Base-by-base conservation (phyloP, 1,140 invertebrate species). In the Cydia amplana region DNA sequence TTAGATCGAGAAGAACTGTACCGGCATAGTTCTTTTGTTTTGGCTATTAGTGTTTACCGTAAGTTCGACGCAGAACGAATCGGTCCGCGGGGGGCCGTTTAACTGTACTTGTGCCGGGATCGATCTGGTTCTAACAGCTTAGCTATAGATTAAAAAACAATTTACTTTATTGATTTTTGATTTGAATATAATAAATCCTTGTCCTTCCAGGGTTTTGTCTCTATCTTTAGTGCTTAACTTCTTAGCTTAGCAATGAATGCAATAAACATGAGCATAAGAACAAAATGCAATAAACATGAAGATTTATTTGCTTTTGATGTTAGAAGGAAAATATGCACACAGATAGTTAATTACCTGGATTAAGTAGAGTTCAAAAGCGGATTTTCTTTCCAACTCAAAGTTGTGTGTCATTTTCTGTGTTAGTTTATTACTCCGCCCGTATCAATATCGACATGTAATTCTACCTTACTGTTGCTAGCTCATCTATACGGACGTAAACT, bases 61-160 rank as follows among this genome's bases (percentile, higher is more conserved):
- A 70, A 67, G 23, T 32, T 43, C 65, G 65, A 70, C 65, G 65
- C 65, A 70, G n/a, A 70, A 70, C 65, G 28, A 70, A 70, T 70
- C 36, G 65, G 32, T 10, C 32, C n/a, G 65, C n/a, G 18, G 65
- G 65, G 65, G 65, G 65, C 64, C 65, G 65, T 0, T 70, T 43
- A 70, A 70, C 65, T 70, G 65, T 70, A 40, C 16, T 40, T 18
- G 64, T 70, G 65, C 18, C 32, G n/a, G 65, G 55, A 60, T 60
- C 18, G 55, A 7, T 60, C 55, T 60, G 55, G 20, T 60, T 51
- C 7, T 51, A 60, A 60, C 55, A 20, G 55, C 0, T 10, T 60
- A 2, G 4, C 49, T n/a, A 51, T 1, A 20, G 18, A 20, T 60
- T 23, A 1, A 60, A 46, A 46, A 60, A 10, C 55, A 60, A 60